Base-by-base conservation (phyloP, 2,888 invertebrate genomes). In the Bugulina stolonifera region DNA sequence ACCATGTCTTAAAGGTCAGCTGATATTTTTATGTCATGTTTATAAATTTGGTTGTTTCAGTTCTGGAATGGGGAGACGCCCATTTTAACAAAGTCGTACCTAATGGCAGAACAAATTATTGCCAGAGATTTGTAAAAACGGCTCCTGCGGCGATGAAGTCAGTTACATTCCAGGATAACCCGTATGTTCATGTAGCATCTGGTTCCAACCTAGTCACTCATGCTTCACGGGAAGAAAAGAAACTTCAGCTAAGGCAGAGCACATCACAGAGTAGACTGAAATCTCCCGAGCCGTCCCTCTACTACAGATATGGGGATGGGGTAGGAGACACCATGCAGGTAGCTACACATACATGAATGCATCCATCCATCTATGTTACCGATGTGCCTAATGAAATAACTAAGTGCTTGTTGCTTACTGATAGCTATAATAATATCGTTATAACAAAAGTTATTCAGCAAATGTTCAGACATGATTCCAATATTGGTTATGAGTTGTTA, bases 121-220 rank as follows among this genome's bases (percentile, higher is more conserved):
- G 64, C n/a, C 27, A 70, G 23, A 18, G 52, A 5, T 70, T 43
- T 29, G 25, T 70, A 2, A 54, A 43, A 29, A 43, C 29, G 3
- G 52, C 52, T 10, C 70, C 70, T 25, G 52, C n/a, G 5, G 70
- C 35, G 5, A 43, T 54, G 52, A 43, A 54, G 52, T 64, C 64
- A 32, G 64, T 64, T 14, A 32, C 25, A 3, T 70, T 54, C 52
- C 43, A 43, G 70, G 70, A 43, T 32, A 70, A 70, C 52, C 23
- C 52, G 5, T 5, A 70, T n/a, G 70, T 70, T 3, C 70, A 70
- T 70, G 25, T 70, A 10, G 70, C 70, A 5, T 25, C 23, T 5
- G 70, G 70, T 32, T 54, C 52, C 70, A 70, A 70, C 70, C 70
- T 70, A 54, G 70, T 70, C 64, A 64, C 64, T 2, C 34, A 64